These are phyloP conservation scores for Notamacropus eugenii DNA, from an alignment of 2,797 vertebrate genomes.

Conservation along the genomic window DNA sequence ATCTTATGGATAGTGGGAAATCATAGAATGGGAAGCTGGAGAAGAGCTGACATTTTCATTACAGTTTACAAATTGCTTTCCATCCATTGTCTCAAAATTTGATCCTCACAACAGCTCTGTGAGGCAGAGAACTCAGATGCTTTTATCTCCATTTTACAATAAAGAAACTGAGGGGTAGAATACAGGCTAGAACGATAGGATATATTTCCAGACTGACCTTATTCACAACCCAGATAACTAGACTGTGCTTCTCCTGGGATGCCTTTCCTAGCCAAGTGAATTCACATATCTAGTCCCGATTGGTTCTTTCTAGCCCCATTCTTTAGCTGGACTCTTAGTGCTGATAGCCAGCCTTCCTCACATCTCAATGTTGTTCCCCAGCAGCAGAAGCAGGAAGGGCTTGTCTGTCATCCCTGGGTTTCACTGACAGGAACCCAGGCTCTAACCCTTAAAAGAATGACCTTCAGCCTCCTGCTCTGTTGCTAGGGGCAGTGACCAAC, in stretches of 20 bases:
- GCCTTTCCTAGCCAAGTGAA: neutral
- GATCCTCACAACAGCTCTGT: neutral
- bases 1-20: neutral
- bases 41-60: slow-evolving; percentile 7
- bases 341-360: neutral
- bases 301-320: neutral
- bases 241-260: neutral
- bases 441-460: neutral
- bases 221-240: neutral
- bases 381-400: neutral
- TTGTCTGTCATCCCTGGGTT: neutral
- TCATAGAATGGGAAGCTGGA: neutral
- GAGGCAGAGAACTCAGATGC: neutral
- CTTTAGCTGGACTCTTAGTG: neutral
- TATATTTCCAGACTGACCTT: neutral
- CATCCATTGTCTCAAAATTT: neutral
- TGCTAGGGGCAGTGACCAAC: neutral
- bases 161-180: neutral
- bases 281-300: neutral
- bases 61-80: slow-evolving; percentile 8
- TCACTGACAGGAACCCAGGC: neutral
- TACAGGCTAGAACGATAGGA: neutral
- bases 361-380: neutral
- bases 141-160: neutral
- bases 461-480: neutral